These are phyloP conservation scores for Pseudomugil tenellus DNA, from an alignment of 2,797 vertebrate species.

Conservation along the genomic window DNA sequence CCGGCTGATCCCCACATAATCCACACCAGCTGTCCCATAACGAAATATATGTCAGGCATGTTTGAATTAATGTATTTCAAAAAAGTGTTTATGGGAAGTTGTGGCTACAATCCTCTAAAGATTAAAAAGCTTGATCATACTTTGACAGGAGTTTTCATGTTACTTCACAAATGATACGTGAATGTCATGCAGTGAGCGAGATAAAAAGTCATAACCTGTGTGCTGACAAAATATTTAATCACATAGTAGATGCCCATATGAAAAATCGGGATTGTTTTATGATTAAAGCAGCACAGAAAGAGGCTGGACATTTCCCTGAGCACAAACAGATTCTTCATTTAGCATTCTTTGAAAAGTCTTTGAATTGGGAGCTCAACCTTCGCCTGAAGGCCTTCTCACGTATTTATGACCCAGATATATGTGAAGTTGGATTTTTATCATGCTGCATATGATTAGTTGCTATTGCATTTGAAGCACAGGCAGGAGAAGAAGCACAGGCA, in stretches of 20 bases:
- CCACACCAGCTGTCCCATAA: constrained; percentile 85
- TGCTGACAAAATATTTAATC: constrained; percentile 40
- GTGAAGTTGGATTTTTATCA: constrained; percentile 41
- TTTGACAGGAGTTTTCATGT: constrained; percentile 24
- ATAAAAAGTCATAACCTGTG: constrained; percentile 44
- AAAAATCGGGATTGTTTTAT: constrained; percentile 44
- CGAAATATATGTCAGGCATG: constrained; percentile 48
- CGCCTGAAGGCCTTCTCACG: constrained; percentile 49
- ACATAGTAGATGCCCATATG: constrained; percentile 15
- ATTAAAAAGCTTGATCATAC: constrained; percentile 25
- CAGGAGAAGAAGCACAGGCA: constrained; percentile 25
- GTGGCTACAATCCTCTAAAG: constrained; percentile 1
- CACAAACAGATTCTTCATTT: constrained; percentile 54
- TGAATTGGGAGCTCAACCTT: constrained; percentile 56
- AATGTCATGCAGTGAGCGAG: constrained; percentile 27
- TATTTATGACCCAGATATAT: constrained; percentile 63
- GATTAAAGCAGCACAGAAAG: constrained; percentile 45
- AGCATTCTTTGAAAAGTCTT: constrained; percentile 56
- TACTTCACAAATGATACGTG: constrained; percentile 48
- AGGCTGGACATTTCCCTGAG: constrained; percentile 50
- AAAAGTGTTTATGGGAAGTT: constrained; percentile 17
- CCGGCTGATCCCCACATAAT: constrained; percentile 95
- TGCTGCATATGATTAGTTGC: constrained; percentile 56
- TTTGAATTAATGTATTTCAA: constrained; percentile 30
- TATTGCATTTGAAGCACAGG: constrained; percentile 39